Conservation (phyloP, 1,140 invertebrate species). For the Scylla paramamosain region DNA sequence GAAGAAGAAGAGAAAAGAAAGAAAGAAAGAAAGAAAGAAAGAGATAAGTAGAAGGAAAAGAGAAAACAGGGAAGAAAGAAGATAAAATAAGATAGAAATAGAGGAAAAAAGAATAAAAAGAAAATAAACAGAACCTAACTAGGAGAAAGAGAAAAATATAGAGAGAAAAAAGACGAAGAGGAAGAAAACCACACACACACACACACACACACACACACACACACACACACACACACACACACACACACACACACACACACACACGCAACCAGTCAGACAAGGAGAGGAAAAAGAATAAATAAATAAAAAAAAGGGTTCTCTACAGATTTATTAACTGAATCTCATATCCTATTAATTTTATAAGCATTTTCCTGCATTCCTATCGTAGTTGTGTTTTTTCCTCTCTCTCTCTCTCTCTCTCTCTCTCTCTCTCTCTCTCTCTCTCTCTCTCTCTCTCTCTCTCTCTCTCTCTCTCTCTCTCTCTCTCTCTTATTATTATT, state of each 20-base stretch:
- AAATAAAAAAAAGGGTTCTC: no score
- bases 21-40: neutral
- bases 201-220: constrained; percentile 52
- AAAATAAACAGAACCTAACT: neutral
- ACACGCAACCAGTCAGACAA: neutral
- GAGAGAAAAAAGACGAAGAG: neutral
- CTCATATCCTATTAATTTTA: no score
- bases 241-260: constrained; percentile 25
- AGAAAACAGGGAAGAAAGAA: neutral
- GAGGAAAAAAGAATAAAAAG: neutral
- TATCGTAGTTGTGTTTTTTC: no score
- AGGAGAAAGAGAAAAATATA: neutral
- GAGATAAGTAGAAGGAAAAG: neutral
- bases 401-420: no score
- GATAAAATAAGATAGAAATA: neutral
- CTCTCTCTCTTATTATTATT: no score
- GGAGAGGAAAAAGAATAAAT: neutral
- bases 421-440: no score
- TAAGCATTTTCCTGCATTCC: no score
- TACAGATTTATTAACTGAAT: no score
- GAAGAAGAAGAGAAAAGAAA: neutral
- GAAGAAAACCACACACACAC: neutral
- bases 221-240: constrained; percentile 50
- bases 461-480: no score
- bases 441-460: no score